Evolutionary conservation across 2,113 vertebrate genomes (phyloP).

Genomic region (Lethenteron camtschaticum): DNA sequence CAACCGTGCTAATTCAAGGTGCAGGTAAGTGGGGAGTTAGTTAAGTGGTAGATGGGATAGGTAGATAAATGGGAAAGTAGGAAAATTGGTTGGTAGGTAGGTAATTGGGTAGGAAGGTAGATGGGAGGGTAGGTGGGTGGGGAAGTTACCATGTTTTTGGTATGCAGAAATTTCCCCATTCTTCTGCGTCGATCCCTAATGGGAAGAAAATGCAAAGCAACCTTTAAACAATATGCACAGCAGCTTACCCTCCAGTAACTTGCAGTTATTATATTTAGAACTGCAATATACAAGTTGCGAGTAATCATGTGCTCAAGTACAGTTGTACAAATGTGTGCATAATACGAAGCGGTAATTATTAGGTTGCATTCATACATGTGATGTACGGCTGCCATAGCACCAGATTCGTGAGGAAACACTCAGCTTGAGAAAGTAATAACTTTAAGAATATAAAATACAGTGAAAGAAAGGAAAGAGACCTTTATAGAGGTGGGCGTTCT

Average conservation of each 20-base stretch:
- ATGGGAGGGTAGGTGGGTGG: too few relatives aligned
- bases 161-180: slow-evolving; percentile 43
- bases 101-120: background rate
- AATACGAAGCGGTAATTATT: slow-evolving; percentile 25
- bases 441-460: too few relatives aligned
- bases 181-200: slow-evolving; percentile 33
- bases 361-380: slow-evolving; percentile 5
- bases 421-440: too few relatives aligned
- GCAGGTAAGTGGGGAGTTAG: too few relatives aligned
- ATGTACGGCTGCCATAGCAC: too few relatives aligned
- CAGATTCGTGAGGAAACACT: too few relatives aligned
- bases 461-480: too few relatives aligned
- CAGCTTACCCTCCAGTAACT: too few relatives aligned
- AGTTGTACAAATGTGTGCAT: slow-evolving; percentile 27
- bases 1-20: background rate
- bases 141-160: slow-evolving; percentile 32
- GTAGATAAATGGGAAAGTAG: background rate
- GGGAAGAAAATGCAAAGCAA: background rate
- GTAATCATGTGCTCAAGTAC: slow-evolving; percentile 9
- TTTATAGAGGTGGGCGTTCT: too few relatives aligned
- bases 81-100: background rate
- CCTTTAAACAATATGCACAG: background rate
- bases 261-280: background rate
- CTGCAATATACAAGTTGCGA: slow-evolving; percentile 2
- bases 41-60: too few relatives aligned